Percentiles rank a stretch among this genome's conserved stretches.
These are phyloP conservation scores for Parotocinclus haroldoi DNA, from an alignment of 2,797 vertebrate species.

Conservation along the genomic window DNA sequence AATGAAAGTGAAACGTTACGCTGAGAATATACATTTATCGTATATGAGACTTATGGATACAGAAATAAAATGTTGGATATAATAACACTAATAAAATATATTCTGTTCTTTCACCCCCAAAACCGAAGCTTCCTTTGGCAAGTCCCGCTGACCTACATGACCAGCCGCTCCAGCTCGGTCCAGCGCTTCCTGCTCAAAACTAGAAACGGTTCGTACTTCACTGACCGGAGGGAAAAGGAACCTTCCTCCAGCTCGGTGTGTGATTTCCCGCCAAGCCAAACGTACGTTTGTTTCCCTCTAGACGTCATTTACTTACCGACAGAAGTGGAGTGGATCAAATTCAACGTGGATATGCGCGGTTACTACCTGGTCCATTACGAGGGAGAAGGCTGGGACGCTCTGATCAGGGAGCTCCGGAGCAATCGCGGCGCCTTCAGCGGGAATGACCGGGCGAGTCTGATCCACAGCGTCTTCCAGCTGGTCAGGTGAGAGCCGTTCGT, in stretches of 20 bases:
- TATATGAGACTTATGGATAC: too few relatives aligned
- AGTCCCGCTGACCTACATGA: constrained; percentile 85
- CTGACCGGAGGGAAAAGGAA: neutral
- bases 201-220: constrained; percentile 69
- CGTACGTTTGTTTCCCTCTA: constrained; percentile 44
- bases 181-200: constrained; percentile 82
- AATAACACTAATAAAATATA: neutral
- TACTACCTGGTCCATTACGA: constrained; percentile 92
- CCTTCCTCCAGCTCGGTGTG: neutral
- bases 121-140: constrained; percentile 80
- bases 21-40: too few relatives aligned
- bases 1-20: too few relatives aligned
- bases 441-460: constrained; percentile 85
- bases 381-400: constrained; percentile 76
- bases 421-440: constrained; percentile 77
- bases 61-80: too few relatives aligned
- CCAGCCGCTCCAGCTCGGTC: constrained; percentile 72
- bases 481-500: constrained; percentile 76
- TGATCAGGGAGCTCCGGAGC: constrained; percentile 74
- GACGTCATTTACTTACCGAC: constrained; percentile 80
- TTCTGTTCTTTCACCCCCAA: neutral
- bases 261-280: neutral
- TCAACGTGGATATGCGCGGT: constrained; percentile 87
- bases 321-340: constrained; percentile 88
- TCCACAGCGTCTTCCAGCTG: constrained; percentile 86